These are phyloP conservation scores for Pasiphila rectangulata DNA, from an alignment of 2,888 invertebrate species.

Conservation along the genomic window DNA sequence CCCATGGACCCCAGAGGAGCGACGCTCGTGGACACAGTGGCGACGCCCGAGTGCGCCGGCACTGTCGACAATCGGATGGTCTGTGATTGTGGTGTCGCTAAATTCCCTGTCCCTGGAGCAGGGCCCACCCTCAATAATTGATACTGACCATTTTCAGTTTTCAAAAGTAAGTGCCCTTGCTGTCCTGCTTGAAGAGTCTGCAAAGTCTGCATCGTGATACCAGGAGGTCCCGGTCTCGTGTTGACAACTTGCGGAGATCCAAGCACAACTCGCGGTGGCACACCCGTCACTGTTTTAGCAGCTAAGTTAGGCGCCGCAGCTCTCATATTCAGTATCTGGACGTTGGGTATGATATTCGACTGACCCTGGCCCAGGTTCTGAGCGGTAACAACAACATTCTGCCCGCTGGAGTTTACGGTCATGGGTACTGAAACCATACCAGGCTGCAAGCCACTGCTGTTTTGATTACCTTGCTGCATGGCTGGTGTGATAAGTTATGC, in stretches of 20 bases:
- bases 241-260: slow-evolving; percentile 91
- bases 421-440: slow-evolving; percentile 84
- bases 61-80: slow-evolving; percentile 93
- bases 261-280: slow-evolving; percentile 91
- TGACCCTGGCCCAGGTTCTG: slow-evolving; percentile 83
- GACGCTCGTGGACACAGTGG: slow-evolving; percentile 67
- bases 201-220: slow-evolving; percentile 92
- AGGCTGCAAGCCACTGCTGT: slow-evolving; percentile 60
- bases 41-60: slow-evolving; percentile 71
- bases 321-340: slow-evolving; percentile 91
- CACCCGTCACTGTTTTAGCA: slow-evolving; percentile 87
- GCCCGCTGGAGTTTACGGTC: slow-evolving; percentile 82
- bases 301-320: slow-evolving; percentile 88
- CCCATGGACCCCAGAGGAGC: slow-evolving; percentile 57
- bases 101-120: slow-evolving; percentile 77
- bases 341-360: slow-evolving; percentile 85
- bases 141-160: slow-evolving; percentile 98
- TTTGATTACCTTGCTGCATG: slow-evolving; percentile 23
- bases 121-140: slow-evolving; percentile 95
- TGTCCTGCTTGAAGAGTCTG: slow-evolving; percentile 92
- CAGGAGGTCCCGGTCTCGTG: slow-evolving; percentile 93
- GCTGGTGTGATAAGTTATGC: background rate
- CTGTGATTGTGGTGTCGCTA: slow-evolving; percentile 83
- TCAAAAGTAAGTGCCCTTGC: slow-evolving; percentile 93
- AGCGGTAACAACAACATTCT: slow-evolving; percentile 79